Percentiles rank a stretch among this genome's conserved stretches.
phyloP scores from a whole-genome alignment of 2,113 vertebrate species.

The Colinus virginianus region DNA sequence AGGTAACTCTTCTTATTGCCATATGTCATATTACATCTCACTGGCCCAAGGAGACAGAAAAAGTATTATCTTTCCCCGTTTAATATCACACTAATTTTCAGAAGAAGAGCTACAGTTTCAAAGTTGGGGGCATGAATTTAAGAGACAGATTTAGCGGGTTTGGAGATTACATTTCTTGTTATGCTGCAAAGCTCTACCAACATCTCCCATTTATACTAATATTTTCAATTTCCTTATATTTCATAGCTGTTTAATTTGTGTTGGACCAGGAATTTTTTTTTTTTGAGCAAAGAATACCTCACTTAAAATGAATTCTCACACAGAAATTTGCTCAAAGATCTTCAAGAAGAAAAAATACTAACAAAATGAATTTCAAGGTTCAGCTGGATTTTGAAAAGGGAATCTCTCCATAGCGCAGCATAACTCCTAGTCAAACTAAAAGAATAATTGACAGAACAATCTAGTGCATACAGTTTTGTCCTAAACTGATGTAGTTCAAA shows the following conservation, averaged over 20 bases:
- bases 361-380: not conserved
- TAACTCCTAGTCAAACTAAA: not conserved
- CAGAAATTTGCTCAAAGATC: not conserved
- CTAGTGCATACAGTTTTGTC: not conserved
- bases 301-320: not conserved
- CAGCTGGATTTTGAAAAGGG: not conserved
- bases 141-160: not conserved
- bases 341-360: not conserved
- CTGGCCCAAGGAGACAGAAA: not conserved
- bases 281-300: not conserved
- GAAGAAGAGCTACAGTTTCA: not conserved
- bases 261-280: not conserved
- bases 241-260: not conserved
- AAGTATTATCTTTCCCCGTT: not conserved
- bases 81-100: constrained; percentile 3
- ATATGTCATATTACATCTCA: not conserved
- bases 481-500: not conserved
- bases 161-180: not conserved
- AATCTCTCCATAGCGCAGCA: not conserved
- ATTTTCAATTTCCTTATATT: not conserved
- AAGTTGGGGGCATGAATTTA: not conserved
- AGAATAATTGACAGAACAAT: not conserved
- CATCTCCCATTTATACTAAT: not conserved
- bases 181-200: not conserved
- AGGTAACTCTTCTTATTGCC: not conserved